Evolutionary conservation across 2,888 invertebrate species (phyloP).

Genomic region (Idaea dimidiata): DNA sequence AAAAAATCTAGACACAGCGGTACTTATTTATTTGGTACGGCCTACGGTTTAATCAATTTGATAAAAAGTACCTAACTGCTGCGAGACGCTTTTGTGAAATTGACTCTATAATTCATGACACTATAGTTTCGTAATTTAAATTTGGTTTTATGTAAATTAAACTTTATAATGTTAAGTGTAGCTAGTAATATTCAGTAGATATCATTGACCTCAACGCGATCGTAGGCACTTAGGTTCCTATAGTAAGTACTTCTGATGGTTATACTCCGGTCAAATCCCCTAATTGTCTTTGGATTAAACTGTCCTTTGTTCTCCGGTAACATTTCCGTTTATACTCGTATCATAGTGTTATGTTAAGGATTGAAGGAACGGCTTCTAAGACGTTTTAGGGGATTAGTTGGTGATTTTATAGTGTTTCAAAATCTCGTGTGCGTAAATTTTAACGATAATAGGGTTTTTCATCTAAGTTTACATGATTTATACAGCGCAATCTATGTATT

Average conservation of each 20-base stretch:
- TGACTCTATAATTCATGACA: too few relatives aligned
- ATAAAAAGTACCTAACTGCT: too few relatives aligned
- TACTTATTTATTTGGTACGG: too few relatives aligned
- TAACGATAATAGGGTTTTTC: neutral
- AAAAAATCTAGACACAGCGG: too few relatives aligned
- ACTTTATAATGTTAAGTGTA: too few relatives aligned
- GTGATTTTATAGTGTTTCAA: neutral
- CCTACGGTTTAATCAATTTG: too few relatives aligned
- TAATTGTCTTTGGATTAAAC: constrained; percentile 8
- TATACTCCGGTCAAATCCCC: constrained; percentile 5
- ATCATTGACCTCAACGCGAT: constrained; percentile 21
- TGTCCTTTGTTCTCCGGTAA: constrained; percentile 1
- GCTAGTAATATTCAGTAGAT: constrained; percentile 20
- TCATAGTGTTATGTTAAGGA: neutral
- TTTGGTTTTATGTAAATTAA: too few relatives aligned
- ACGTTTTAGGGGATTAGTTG: neutral
- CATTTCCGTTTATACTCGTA: neutral
- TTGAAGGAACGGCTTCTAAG: neutral
- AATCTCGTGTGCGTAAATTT: neutral
- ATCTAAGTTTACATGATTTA: too few relatives aligned
- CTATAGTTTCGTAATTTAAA: too few relatives aligned
- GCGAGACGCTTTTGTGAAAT: too few relatives aligned
- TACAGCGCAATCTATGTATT: too few relatives aligned
- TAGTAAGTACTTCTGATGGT: neutral
- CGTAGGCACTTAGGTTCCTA: constrained; percentile 19